Evolutionary conservation across 2,113 vertebrate species (phyloP).

Genomic region (Ibidorhyncha struthersii): DNA sequence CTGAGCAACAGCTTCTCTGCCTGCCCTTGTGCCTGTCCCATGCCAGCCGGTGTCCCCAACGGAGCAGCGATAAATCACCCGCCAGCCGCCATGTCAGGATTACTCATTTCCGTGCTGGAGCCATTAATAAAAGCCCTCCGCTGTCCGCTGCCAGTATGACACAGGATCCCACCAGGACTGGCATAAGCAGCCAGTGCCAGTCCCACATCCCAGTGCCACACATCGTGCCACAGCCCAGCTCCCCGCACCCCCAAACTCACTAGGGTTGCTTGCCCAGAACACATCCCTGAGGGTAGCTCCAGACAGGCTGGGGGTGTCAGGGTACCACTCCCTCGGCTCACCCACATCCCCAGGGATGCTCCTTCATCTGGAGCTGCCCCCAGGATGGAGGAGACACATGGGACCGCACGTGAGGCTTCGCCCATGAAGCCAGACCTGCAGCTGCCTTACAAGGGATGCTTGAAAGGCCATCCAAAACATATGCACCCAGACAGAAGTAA

Average conservation of each 20-base stretch:
- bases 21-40: rapidly evolving
- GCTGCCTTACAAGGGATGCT: not conserved
- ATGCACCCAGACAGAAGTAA: rapidly evolving
- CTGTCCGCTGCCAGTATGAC: not conserved
- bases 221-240: not conserved
- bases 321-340: not conserved
- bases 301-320: not conserved
- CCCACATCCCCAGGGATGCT: not conserved
- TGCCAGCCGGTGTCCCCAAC: rapidly evolving
- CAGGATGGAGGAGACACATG: not conserved
- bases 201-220: not conserved
- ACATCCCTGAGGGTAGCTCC: not conserved
- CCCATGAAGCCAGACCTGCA: not conserved
- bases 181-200: rapidly evolving
- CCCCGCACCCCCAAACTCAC: not conserved
- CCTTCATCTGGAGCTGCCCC: not conserved
- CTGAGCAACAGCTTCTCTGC: rapidly evolving
- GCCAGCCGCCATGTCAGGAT: not conserved
- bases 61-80: not conserved
- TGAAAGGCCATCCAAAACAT: not conserved
- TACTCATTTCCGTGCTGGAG: not conserved
- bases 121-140: not conserved
- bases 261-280: not conserved
- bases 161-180: not conserved
- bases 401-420: not conserved